phyloP scores from a whole-genome alignment of 2,113 vertebrate genomes.

The Pygoscelis adeliae region DNA sequence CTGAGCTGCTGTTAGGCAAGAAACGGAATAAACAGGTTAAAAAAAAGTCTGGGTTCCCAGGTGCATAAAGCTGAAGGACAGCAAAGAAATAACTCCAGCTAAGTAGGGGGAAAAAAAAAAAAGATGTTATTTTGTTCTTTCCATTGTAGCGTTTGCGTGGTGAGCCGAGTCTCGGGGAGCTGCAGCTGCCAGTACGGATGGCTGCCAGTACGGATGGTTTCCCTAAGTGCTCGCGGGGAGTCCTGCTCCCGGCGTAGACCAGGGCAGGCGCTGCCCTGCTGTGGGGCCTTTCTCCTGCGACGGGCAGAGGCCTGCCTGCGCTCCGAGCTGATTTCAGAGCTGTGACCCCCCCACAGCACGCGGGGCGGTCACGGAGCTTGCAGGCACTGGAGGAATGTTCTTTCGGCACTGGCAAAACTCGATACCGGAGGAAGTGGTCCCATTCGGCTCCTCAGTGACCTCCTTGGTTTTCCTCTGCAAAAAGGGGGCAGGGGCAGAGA shows the following conservation, averaged over 20 bases:
- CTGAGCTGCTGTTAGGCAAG: not conserved
- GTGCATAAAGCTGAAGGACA: not conserved
- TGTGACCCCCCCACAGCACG: not conserved
- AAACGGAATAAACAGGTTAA: not conserved
- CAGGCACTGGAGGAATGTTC: not conserved
- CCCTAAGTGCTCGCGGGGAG: not conserved
- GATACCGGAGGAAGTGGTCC: not conserved
- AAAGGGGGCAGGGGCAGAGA: not conserved
- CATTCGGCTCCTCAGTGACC: not conserved
- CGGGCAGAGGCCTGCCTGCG: not conserved
- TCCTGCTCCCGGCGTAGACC: not conserved
- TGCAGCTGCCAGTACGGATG: not conserved
- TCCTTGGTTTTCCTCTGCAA: not conserved
- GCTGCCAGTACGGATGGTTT: not conserved
- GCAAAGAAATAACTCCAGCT: not conserved
- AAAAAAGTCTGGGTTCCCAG: not conserved
- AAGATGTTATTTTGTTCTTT: not conserved
- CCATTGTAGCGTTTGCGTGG: rapidly evolving
- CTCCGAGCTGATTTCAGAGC: not conserved
- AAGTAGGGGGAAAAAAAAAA: not conserved
- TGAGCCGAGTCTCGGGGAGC: not conserved
- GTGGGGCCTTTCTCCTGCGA: not conserved
- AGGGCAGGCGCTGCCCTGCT: not conserved
- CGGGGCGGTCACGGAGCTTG: not conserved
- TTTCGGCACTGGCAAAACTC: not conserved